Evolutionary conservation across 2,888 invertebrate genomes (phyloP), one percentile per base, ranked within the genome.

Genomic region (Bombyx huttoni): DNA sequence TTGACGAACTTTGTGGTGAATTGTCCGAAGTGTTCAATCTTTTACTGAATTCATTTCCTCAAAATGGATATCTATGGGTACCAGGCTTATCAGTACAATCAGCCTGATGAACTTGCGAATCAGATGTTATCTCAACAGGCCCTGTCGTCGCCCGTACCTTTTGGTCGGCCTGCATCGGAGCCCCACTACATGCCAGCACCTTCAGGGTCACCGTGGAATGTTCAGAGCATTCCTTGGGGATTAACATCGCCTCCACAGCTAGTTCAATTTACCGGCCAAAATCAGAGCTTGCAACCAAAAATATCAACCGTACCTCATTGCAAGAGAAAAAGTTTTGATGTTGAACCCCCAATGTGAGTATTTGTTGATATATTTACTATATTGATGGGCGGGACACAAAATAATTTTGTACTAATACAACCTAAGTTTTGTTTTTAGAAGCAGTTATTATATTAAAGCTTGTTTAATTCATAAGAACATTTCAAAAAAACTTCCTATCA

Each of bases 151-250:
- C 40, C 46, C 35, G 40, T 67, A 34, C 69, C 75, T 0, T 75
- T 63, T 54, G 66, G 68, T 53, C 70, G 70, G 34, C 66, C 56
- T 8, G 59, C 70, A 34, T 62, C 70, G 34, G 78, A 73, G 50
- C 65, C 76, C 0, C 84, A 82, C 55, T 62, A 59, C 10, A 82
- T 89, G 81, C 87, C 87, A 6, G 75, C 65, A 13, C 88, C 89
- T 9, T 73, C 85, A 6, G 81, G 80, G n/a, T 56, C 71, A 1
- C 88, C 89, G 0, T 90, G 90, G 90, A 90, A 88, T 59, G 75
- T 89, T 7, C 86, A 90, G 54, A 80, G 82, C 9, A 68, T 91
- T 59, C 73, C 90, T 0, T 91, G 91, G 91, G 86, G 90, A 10
- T 69, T 84, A 62, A 67, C 73, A 1, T 73, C 81, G 10, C 83